Conservation (phyloP, 2,113 vertebrate genomes). For the Eclectus roratus region DNA sequence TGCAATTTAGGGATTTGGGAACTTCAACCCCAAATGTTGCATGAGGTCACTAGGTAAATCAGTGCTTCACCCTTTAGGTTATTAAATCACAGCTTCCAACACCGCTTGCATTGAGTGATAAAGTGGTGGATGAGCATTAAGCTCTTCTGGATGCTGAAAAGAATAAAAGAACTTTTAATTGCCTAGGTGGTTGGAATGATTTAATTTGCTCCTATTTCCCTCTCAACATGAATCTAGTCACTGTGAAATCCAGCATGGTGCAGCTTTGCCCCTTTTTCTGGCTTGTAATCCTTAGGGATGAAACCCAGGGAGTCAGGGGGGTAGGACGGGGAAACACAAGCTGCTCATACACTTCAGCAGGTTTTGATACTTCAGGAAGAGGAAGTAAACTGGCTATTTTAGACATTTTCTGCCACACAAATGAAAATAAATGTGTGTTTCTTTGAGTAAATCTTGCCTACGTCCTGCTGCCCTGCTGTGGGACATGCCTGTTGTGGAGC, state of each 20-base stretch:
- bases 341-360: background rate
- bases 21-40: background rate
- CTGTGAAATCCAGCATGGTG: rapidly evolving
- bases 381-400: background rate
- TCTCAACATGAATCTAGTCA: background rate
- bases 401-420: background rate
- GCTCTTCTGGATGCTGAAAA: background rate
- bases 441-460: background rate
- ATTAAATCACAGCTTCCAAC: background rate
- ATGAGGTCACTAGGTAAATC: background rate
- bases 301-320: background rate
- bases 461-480: background rate
- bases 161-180: background rate
- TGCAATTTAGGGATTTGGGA: background rate
- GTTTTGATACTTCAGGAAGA: background rate
- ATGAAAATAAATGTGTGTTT: background rate
- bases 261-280: background rate
- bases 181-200: background rate
- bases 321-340: background rate
- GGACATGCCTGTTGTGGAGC: background rate
- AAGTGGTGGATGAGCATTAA: background rate
- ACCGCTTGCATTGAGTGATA: background rate
- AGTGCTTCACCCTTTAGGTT: background rate
- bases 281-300: background rate
- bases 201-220: background rate